phyloP scores from a whole-genome alignment of 2,888 invertebrate genomes.

The Serripes groenlandicus region DNA sequence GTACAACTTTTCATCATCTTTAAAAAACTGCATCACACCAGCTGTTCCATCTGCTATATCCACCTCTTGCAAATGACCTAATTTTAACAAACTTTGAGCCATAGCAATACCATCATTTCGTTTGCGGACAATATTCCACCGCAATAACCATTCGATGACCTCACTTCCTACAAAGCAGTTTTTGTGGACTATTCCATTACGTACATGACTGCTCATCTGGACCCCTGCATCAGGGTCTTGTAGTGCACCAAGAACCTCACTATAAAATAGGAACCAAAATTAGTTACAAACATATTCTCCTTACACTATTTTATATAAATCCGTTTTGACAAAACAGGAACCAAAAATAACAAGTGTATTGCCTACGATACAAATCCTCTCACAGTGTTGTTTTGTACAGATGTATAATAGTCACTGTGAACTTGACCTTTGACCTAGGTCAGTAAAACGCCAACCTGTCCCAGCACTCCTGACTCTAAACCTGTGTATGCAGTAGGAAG shows the following conservation, averaged over 20 bases:
- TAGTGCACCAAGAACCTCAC: slow-evolving; percentile 83
- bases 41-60: slow-evolving; percentile 79
- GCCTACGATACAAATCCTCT: no score
- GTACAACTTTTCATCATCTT: slow-evolving; percentile 81
- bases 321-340: no score
- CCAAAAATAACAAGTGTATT: no score
- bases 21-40: slow-evolving; percentile 77
- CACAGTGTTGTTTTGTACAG: no score
- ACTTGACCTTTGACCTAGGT: no score
- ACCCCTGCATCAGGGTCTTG: slow-evolving; percentile 83
- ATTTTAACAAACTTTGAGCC: slow-evolving; percentile 79
- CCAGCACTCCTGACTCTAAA: no score
- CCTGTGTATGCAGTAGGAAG: no score
- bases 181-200: slow-evolving; percentile 81
- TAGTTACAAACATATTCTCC: no score
- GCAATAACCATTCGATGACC: slow-evolving; percentile 80
- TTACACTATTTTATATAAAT: no score
- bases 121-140: slow-evolving; percentile 81
- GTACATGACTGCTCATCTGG: slow-evolving; percentile 75
- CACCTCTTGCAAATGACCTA: slow-evolving; percentile 82
- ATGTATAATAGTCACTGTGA: no score
- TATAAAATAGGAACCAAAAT: slow-evolving; percentile 41
- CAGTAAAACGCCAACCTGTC: no score
- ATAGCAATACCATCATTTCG: slow-evolving; percentile 78
- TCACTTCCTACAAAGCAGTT: slow-evolving; percentile 82